Percentiles rank a stretch among this genome's conserved stretches.
phyloP scores from a whole-genome alignment of 2,113 vertebrate species.

The Gyps fulvus region DNA sequence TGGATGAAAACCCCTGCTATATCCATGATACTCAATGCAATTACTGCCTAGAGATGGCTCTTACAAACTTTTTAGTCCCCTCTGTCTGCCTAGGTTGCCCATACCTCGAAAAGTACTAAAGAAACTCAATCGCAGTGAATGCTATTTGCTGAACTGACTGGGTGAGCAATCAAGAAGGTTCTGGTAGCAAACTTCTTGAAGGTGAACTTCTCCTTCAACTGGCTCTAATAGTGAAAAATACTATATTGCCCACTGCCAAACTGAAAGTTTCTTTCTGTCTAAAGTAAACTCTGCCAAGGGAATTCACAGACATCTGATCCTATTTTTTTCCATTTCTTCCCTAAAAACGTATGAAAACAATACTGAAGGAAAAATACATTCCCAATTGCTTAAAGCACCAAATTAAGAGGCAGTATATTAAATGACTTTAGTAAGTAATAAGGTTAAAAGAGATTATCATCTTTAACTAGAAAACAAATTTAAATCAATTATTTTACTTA shows the following conservation, averaged over 20 bases:
- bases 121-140: not conserved
- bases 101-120: not conserved
- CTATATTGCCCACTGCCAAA: not conserved
- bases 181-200: not conserved
- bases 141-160: not conserved
- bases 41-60: not conserved
- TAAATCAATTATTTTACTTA: not conserved
- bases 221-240: not conserved
- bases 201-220: not conserved
- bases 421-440: not conserved
- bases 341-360: not conserved
- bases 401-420: not conserved
- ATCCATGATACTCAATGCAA: not conserved
- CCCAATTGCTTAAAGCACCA: not conserved
- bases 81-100: not conserved
- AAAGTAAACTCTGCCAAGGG: not conserved
- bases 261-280: not conserved
- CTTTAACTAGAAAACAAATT: slow-evolving; percentile 1
- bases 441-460: not conserved
- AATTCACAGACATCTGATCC: not conserved
- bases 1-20: not conserved
- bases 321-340: not conserved
- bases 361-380: not conserved
- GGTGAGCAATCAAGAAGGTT: not conserved
- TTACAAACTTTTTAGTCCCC: not conserved